Evolutionary conservation across 1,140 invertebrate species (phyloP), one percentile per base, ranked within the genome.

Genomic region (Procambarus clarkii): DNA sequence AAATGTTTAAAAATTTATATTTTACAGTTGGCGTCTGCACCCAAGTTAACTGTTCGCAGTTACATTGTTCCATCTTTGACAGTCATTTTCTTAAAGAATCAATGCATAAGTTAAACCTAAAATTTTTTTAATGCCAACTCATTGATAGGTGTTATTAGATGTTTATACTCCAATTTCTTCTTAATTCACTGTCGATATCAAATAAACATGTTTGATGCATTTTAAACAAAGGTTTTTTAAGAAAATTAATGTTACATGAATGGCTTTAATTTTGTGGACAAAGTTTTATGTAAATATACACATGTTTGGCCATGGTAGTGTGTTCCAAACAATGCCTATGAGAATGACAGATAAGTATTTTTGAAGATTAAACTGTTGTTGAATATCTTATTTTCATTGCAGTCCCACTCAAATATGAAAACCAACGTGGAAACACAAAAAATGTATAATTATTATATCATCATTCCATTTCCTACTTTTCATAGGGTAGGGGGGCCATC

Each of bases 361-460:
- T 85, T 91, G 83, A 85, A 91, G 54, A 91, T 86, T 86, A 91
- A 86, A 91, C 58, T 86, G 90, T 91, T 86, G 79, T 91, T 91
- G 69, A 50, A 50, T 82, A 11, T 80, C 45, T 60, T 71, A 45
- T 44, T 69, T 79, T 79, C 13, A 79, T 69, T 88, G 24, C 21
- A 44, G 24, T 24, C 80, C n/a, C 8, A 15, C n/a, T n/a, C n/a
- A n/a, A n/a, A n/a, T n/a, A n/a, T n/a, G n/a, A n/a, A n/a, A n/a
- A n/a, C n/a, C n/a, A n/a, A n/a, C n/a, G n/a, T n/a, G n/a, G n/a
- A n/a, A n/a, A n/a, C n/a, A n/a, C n/a, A n/a, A n/a, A n/a, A n/a
- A n/a, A n/a, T n/a, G n/a, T n/a, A n/a, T n/a, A n/a, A n/a, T n/a
- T n/a, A n/a, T n/a, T n/a, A n/a, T n/a, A n/a, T n/a, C n/a, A n/a